Conservation (phyloP, 2,113 vertebrate genomes). For the Pipa parva region DNA sequence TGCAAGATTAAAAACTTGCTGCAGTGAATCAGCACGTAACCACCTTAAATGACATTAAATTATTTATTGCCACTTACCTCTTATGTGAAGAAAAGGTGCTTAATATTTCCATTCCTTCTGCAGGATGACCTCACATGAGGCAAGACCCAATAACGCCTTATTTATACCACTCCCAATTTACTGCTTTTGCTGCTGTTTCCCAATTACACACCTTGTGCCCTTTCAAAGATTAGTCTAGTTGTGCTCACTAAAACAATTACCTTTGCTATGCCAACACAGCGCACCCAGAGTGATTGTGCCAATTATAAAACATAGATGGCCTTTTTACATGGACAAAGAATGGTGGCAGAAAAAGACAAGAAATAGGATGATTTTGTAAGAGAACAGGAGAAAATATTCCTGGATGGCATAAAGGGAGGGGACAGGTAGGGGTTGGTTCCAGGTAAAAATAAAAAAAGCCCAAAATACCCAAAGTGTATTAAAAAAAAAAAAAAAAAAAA, state of each 20-base stretch:
- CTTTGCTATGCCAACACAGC: neutral
- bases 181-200: neutral
- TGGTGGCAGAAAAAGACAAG: neutral
- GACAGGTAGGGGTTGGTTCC: neutral
- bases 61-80: neutral
- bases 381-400: neutral
- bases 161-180: neutral
- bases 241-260: neutral
- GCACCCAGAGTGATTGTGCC: constrained; percentile 12
- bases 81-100: neutral
- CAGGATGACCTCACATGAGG: neutral
- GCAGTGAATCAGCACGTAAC: no score
- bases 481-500: no score
- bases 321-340: constrained; percentile 5
- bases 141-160: neutral
- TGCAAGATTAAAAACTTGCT: no score
- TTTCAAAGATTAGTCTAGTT: neutral
- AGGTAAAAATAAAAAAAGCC: neutral
- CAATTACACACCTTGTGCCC: neutral
- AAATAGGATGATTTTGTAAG: neutral
- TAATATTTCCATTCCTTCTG: neutral
- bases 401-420: neutral
- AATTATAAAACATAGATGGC: neutral
- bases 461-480: neutral
- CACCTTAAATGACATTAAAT: neutral